Evolutionary conservation across 2,797 vertebrate species (phyloP).

Genomic region (Sebastes aleutianus): DNA sequence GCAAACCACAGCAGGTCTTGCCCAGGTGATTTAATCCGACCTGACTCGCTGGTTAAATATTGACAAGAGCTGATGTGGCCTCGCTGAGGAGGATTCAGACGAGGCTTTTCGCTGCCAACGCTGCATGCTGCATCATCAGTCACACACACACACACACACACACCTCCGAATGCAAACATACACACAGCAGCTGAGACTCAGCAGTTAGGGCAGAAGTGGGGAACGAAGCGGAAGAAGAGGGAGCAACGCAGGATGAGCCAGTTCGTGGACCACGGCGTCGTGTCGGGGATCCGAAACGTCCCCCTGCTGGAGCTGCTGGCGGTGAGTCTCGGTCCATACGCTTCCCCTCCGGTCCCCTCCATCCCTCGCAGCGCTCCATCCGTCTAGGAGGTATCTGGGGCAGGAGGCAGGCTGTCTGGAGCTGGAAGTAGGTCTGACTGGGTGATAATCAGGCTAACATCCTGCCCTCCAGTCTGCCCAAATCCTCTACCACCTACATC

Average conservation of each 20-base stretch:
- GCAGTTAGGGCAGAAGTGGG: constrained; percentile 58
- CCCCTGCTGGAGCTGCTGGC: constrained; percentile 68
- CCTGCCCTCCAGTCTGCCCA: constrained; percentile 45
- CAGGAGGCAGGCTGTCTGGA: constrained; percentile 53
- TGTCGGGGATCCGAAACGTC: constrained; percentile 40
- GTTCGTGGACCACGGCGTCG: constrained; percentile 28
- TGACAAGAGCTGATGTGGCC: constrained; percentile 78
- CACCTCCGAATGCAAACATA: constrained; percentile 36
- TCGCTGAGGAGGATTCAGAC: constrained; percentile 48
- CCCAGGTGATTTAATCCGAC: constrained; percentile 79
- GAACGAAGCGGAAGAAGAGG: constrained; percentile 61
- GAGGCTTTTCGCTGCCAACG: constrained; percentile 55
- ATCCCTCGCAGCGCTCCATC: constrained; percentile 19
- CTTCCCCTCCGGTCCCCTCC: background rate
- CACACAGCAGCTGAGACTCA: constrained; percentile 67
- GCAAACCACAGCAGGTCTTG: constrained; percentile 48
- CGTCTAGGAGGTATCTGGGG: constrained; percentile 48
- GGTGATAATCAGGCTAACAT: constrained; percentile 52
- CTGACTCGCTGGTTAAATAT: constrained; percentile 86
- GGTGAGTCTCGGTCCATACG: constrained; percentile 57
- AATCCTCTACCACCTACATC: constrained; percentile 35
- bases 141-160: constrained; percentile 10
- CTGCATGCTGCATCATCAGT: constrained; percentile 69
- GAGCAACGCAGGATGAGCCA: constrained; percentile 59
- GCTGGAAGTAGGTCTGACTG: constrained; percentile 61